Conservation (phyloP, 2,113 vertebrate genomes). For the Neofelis nebulosa region DNA sequence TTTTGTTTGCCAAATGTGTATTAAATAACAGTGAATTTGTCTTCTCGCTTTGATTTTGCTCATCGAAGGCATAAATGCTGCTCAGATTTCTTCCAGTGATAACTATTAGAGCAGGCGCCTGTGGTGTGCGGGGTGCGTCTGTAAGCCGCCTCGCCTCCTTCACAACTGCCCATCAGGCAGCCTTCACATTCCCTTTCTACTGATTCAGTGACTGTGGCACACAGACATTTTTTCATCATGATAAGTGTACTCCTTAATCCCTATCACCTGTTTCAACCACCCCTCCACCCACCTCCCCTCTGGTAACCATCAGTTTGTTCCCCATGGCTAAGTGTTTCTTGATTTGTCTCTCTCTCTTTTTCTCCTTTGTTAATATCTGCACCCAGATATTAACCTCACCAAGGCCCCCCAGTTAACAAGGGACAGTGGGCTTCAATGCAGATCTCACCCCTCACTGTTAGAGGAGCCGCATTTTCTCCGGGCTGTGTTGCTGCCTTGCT, state of each 20-base stretch:
- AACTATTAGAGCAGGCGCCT: background rate
- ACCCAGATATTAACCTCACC: background rate
- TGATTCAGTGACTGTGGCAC: background rate
- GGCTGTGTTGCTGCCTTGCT: background rate
- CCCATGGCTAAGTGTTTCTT: background rate
- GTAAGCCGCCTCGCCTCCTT: background rate
- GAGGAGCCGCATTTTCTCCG: background rate
- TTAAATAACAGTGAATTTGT: background rate
- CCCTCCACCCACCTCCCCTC: background rate
- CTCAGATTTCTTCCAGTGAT: background rate
- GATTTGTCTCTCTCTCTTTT: background rate
- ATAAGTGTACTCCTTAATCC: background rate
- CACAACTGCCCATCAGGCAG: background rate
- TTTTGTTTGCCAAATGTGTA: background rate
- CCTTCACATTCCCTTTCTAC: background rate
- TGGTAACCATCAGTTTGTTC: background rate
- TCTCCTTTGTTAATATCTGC: background rate
- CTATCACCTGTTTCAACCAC: background rate
- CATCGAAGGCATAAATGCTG: background rate
- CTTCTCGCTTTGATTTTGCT: background rate
- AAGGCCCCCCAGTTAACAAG: background rate
- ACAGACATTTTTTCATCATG: background rate
- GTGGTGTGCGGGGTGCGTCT: fast-evolving
- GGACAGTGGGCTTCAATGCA: background rate
- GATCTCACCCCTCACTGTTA: background rate